Percentiles rank a stretch among this genome's conserved stretches.
Conservation (phyloP, 2,797 vertebrate species). For the Melanotaenia parkinsoni region DNA sequence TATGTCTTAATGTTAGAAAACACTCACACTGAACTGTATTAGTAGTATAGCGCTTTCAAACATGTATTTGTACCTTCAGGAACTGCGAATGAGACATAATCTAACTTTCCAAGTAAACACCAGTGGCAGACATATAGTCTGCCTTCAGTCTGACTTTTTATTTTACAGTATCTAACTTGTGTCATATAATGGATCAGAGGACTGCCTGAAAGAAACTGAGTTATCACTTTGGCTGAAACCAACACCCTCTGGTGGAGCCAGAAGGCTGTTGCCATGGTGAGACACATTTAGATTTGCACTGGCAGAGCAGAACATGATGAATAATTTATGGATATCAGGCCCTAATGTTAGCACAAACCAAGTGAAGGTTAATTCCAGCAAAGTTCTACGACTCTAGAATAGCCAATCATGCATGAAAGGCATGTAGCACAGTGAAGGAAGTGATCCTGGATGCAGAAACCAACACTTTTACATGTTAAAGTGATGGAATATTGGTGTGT, state of each 20-base stretch:
- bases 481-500: background rate
- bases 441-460: conserved; percentile 9
- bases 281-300: conserved; percentile 79
- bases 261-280: conserved; percentile 87
- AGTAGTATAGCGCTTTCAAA: background rate
- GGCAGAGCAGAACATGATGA: conserved; percentile 77
- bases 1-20: background rate
- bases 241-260: conserved; percentile 64
- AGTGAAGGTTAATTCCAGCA: conserved; percentile 72
- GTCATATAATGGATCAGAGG: conserved; percentile 18
- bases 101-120: background rate
- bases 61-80: background rate
- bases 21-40: too few relatives aligned
- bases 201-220: conserved; percentile 32
- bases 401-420: conserved; percentile 28
- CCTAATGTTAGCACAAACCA: conserved; percentile 83
- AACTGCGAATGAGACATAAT: background rate
- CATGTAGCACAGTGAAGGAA: background rate
- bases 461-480: conserved; percentile 15
- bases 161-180: conserved; percentile 9
- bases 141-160: background rate
- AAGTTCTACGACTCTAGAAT: conserved; percentile 27
- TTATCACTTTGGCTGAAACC: conserved; percentile 49
- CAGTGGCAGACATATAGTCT: background rate
- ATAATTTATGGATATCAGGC: conserved; percentile 85